Conservation (phyloP, 2,113 vertebrate genomes). For the Pyxicephalus adspersus region DNA sequence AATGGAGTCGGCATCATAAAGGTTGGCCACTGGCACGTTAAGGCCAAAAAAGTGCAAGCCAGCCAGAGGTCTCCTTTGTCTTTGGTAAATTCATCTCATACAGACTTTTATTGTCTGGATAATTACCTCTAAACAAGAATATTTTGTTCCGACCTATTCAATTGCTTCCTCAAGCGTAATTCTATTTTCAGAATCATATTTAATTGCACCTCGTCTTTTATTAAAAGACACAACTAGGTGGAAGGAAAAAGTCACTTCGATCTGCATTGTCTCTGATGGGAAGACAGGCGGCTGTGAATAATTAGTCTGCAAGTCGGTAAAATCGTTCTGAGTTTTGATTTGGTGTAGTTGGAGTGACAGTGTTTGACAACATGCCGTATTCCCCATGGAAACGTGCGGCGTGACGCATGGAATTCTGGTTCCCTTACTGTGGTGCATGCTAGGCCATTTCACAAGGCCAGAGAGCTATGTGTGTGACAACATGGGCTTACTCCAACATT, state of each 20-base stretch:
- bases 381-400: too few relatives aligned
- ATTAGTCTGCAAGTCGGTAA: constrained; percentile 1
- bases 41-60: too few relatives aligned
- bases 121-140: neutral
- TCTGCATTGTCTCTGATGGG: neutral
- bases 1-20: too few relatives aligned
- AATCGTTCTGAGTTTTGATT: neutral
- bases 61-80: neutral
- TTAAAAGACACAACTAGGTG: constrained; percentile 15
- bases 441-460: too few relatives aligned
- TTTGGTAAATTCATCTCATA: neutral
- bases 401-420: too few relatives aligned
- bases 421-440: too few relatives aligned
- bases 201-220: constrained; percentile 32
- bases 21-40: too few relatives aligned
- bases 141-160: neutral
- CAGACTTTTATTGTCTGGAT: neutral
- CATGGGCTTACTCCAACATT: too few relatives aligned
- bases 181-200: neutral
- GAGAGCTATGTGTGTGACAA: too few relatives aligned
- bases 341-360: neutral
- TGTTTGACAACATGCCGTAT: constrained; percentile 18
- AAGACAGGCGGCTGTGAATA: constrained; percentile 7
- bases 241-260: neutral
- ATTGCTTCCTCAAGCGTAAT: neutral